A percentile compares a stretch with the other conserved stretches of the same genome.
phyloP scores from a whole-genome alignment of 2,888 invertebrate genomes.

The Phortica magna region DNA sequence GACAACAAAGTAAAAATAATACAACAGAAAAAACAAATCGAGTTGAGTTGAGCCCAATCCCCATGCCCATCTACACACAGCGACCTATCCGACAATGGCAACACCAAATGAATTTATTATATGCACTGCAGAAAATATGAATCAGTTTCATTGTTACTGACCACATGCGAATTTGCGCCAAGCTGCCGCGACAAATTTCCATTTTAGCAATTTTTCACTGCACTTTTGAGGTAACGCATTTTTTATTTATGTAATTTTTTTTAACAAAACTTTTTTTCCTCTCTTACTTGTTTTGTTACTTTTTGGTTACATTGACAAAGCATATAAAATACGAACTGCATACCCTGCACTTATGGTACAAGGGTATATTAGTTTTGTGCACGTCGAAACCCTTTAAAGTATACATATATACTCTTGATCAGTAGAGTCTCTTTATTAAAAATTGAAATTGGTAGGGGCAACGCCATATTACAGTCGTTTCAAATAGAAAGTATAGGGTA shows the following conservation, averaged over 20 bases:
- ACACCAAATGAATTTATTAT: slow-evolving; percentile 70
- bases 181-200: slow-evolving; percentile 11
- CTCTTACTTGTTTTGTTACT: slow-evolving; percentile 41
- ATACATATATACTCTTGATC: too few species aligned
- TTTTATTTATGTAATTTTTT: slow-evolving; percentile 4
- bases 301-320: slow-evolving; percentile 51
- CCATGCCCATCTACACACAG: slow-evolving; percentile 21
- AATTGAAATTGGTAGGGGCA: too few species aligned
- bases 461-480: too few species aligned
- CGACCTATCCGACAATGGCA: slow-evolving; percentile 16
- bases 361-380: too few species aligned
- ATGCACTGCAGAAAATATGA: slow-evolving; percentile 63
- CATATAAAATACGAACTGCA: too few species aligned
- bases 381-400: too few species aligned
- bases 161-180: slow-evolving; percentile 28
- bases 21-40: slow-evolving; percentile 20
- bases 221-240: slow-evolving; percentile 12
- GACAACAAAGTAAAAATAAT: slow-evolving; percentile 24
- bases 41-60: background rate
- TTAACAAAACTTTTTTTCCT: slow-evolving; percentile 30
- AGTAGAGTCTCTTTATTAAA: too few species aligned
- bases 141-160: slow-evolving; percentile 42
- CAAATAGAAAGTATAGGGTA: too few species aligned
- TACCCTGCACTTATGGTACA: too few species aligned
- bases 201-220: slow-evolving; percentile 16